phyloP scores from a whole-genome alignment of 2,797 vertebrate species.

The Zalophus californianus region DNA sequence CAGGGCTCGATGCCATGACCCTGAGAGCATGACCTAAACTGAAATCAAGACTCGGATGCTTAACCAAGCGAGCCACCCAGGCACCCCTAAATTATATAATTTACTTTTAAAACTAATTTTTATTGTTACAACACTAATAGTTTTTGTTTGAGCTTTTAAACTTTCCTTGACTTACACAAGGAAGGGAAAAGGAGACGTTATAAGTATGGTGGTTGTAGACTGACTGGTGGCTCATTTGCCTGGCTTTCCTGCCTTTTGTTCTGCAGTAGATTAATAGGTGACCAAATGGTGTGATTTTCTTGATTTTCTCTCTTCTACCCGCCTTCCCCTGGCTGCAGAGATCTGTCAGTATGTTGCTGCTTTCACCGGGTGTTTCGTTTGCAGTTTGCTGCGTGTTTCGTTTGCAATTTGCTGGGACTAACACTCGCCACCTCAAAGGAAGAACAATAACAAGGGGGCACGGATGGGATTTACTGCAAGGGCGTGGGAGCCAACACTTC shows the following conservation, averaged over 20 bases:
- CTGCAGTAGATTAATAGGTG: neutral
- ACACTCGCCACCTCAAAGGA: neutral
- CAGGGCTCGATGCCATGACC: too few relatives aligned
- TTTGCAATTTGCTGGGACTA: neutral
- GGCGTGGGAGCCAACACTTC: neutral
- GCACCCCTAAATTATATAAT: neutral
- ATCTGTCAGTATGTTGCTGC: neutral
- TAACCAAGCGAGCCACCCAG: too few relatives aligned
- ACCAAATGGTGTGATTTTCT: neutral
- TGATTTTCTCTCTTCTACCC: neutral
- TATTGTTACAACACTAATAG: neutral
- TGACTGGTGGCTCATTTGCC: neutral
- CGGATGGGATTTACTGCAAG: neutral
- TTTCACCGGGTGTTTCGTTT: neutral
- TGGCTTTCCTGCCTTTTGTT: neutral
- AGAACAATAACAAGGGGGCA: neutral
- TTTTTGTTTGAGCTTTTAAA: neutral
- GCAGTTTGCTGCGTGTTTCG: neutral
- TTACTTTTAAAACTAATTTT: slow-evolving; percentile 9
- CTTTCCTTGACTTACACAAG: neutral
- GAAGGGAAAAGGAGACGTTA: neutral
- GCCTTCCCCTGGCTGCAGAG: neutral
- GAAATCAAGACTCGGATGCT: too few relatives aligned
- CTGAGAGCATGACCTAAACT: too few relatives aligned
- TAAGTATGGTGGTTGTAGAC: neutral